These are phyloP conservation scores for Odontocerum albicorne DNA, from an alignment of 2,888 invertebrate genomes.

Conservation along the genomic window DNA sequence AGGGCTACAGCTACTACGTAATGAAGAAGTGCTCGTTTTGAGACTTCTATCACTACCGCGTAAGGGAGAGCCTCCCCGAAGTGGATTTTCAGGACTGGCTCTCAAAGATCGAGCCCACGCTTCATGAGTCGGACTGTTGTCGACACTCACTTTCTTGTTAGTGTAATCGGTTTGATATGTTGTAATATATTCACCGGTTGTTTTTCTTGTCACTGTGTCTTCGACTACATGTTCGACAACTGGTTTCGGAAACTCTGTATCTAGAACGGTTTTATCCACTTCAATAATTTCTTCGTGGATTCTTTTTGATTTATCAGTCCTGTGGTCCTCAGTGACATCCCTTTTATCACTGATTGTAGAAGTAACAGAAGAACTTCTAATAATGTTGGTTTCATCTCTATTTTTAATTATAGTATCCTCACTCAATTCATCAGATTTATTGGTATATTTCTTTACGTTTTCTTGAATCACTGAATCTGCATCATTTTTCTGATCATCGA, in stretches of 20 bases:
- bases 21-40: conserved; percentile 56
- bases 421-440: not conserved
- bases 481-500: not conserved
- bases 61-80: conserved; percentile 57
- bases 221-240: conserved; percentile 42
- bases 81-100: conserved; percentile 61
- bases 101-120: conserved; percentile 75
- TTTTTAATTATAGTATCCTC: conserved; percentile 2
- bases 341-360: conserved; percentile 1
- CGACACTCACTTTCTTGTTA: conserved; percentile 60
- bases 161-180: conserved; percentile 62
- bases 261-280: conserved; percentile 39
- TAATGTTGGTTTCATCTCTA: conserved; percentile 5
- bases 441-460: not conserved
- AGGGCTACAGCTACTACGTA: conserved; percentile 58
- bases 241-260: conserved; percentile 41
- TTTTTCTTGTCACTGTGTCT: conserved; percentile 42
- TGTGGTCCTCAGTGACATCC: not conserved
- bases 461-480: not conserved
- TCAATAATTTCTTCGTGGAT: conserved; percentile 24
- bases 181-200: conserved; percentile 58
- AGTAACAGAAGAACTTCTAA: too few species aligned
- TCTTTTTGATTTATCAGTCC: conserved; percentile 5
- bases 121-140: conserved; percentile 72
- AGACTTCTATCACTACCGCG: conserved; percentile 53